These are phyloP conservation scores for Plotosus lineatus DNA, from an alignment of 2,113 vertebrate species.

Conservation along the genomic window DNA sequence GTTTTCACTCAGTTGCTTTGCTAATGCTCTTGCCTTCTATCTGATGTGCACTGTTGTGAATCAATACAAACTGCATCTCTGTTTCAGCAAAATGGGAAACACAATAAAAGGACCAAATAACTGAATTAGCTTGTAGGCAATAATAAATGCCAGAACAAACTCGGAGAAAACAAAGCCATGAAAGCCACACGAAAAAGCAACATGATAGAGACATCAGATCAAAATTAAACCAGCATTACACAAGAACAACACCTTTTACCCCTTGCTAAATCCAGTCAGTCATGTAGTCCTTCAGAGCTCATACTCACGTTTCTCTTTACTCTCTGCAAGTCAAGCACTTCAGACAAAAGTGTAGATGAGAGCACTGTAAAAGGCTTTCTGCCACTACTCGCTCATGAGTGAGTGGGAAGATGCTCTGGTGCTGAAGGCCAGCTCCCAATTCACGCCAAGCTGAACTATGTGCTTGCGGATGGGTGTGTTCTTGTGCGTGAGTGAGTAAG, in stretches of 20 bases:
- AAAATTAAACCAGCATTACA: not conserved
- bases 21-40: slow-evolving; percentile 9
- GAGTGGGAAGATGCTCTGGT: slow-evolving; percentile 46
- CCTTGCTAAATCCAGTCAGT: not conserved
- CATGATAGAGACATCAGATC: not conserved
- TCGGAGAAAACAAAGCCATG: not conserved
- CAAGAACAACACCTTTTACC: not conserved
- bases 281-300: not conserved
- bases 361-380: slow-evolving; percentile 1
- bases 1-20: slow-evolving; percentile 24
- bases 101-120: not conserved
- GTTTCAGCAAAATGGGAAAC: not conserved
- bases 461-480: slow-evolving; percentile 15
- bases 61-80: not conserved
- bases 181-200: not conserved
- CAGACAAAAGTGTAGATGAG: not conserved
- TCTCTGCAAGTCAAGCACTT: not conserved
- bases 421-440: slow-evolving; percentile 49
- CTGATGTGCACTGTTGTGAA: not conserved
- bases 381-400: slow-evolving; percentile 33
- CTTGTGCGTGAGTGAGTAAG: not conserved
- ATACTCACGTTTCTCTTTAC: slow-evolving; percentile 43
- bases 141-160: not conserved
- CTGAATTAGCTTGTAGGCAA: not conserved
- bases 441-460: slow-evolving; percentile 40